Evolutionary conservation across 53 echinoderm and acorn worm species (phyloP).

Genomic region (Echinometra lucunter): DNA sequence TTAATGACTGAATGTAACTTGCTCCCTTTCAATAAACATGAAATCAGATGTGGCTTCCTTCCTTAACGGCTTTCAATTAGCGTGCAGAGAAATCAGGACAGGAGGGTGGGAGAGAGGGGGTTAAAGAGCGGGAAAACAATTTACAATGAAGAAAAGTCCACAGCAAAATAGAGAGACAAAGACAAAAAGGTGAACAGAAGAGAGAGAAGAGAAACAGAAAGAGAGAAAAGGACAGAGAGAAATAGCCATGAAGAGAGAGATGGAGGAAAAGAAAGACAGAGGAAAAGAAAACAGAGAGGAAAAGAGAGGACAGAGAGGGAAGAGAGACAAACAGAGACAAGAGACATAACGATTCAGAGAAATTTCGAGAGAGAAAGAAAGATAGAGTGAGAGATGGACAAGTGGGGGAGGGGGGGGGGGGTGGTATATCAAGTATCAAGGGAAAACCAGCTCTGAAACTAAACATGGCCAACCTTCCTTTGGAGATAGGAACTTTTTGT

Average conservation of each 20-base stretch:
- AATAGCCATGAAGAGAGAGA: no score
- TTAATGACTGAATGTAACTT: neutral
- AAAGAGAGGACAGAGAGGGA: neutral
- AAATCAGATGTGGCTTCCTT: neutral
- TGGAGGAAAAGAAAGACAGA: neutral
- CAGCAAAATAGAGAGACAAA: neutral
- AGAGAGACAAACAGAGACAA: neutral
- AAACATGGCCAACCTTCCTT: neutral
- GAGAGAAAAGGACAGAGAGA: no score
- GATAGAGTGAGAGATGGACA: neutral
- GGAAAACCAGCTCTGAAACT: no score
- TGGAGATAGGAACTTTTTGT: neutral
- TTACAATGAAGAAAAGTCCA: no score
- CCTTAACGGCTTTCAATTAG: neutral
- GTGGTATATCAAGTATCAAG: neutral
- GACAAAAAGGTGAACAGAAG: neutral
- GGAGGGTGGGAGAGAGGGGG: neutral
- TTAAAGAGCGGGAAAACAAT: neutral
- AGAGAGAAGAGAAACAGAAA: no score
- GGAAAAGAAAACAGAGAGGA: neutral
- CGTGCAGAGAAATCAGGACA: neutral
- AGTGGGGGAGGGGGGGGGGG: neutral
- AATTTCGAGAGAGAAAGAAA: neutral
- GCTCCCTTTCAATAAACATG: neutral
- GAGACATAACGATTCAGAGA: no score